Evolutionary conservation across 2,888 invertebrate species (phyloP), one percentile per base, ranked within the genome.

Genomic region (Yponomeuta cagnagella): DNA sequence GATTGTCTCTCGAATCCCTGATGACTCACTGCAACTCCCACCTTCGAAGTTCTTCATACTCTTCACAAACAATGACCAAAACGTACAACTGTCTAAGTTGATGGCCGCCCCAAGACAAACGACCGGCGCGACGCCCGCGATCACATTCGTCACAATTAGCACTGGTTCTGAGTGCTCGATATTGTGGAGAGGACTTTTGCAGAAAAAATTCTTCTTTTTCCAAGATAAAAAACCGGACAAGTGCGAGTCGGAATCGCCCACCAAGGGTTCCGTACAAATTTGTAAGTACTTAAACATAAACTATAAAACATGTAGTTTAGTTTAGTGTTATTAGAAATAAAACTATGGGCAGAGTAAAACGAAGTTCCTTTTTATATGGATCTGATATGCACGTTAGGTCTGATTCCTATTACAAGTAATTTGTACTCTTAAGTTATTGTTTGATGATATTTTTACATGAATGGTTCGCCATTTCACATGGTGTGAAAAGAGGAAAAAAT

Each of bases 61-160:
- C 43, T 43, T 43, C 8, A 5, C 43, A 43, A 43, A 43, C 64
- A 30, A 23, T 30, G 31, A 64, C 31, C 64, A 65, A 65, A 65
- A 33, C 3, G 33, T 43, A 23, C 23, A 87, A 87, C 83, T 81
- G 85, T 80, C 84, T 78, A 77, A 79, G 80, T 80, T 79, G 80
- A 77, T 77, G 75, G 77, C 77, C 79, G 75, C 78, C 78, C 76
- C 76, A 84, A 89, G 87, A 89, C 88, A 88, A 88, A 89, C 83
- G 90, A 88, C 82, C 52, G 82, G 75, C 77, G 80, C 79, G 80
- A 82, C 82, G 81, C 78, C 78, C 76, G 77, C 76, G 75, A 76
- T 71, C 71, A 74, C 85, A 89, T 91, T 88, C 81, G 89, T 91
- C 89, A 90, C 89, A 90, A 91, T 90, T 90, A 90, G 86, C 77